A percentile compares a stretch with the other conserved stretches of the same genome.
phyloP scores from a whole-genome alignment of 2,797 vertebrate species.

The Parauchenoglanis ngamensis region DNA sequence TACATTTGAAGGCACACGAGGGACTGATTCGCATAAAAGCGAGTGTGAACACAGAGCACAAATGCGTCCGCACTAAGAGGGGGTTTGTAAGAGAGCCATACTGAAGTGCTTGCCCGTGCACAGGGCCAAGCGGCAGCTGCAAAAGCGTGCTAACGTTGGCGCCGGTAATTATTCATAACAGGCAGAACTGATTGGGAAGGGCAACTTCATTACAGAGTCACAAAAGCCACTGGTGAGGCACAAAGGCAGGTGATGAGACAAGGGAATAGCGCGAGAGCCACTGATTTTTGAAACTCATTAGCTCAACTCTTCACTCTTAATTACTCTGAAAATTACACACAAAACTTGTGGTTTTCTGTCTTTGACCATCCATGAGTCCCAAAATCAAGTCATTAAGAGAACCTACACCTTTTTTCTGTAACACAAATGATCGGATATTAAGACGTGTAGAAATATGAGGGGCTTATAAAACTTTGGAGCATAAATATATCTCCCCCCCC shows the following conservation, averaged over 20 bases:
- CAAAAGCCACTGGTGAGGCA: conserved; percentile 71
- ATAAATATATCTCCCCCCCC: conserved; percentile 21
- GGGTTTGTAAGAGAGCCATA: background rate
- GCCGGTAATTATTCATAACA: conserved; percentile 73
- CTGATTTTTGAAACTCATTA: conserved; percentile 75
- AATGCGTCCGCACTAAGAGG: background rate
- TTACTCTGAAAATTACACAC: conserved; percentile 66
- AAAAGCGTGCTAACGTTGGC: conserved; percentile 59
- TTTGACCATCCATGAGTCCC: background rate
- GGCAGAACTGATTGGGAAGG: conserved; percentile 73
- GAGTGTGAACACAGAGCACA: conserved; percentile 19
- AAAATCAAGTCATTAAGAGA: background rate
- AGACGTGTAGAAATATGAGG: background rate
- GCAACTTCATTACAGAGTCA: conserved; percentile 78
- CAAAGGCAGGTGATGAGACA: conserved; percentile 76
- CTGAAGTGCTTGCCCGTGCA: background rate
- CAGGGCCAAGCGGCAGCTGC: conserved; percentile 26
- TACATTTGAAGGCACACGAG: background rate
- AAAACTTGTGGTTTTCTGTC: conserved; percentile 52
- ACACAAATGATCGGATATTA: background rate
- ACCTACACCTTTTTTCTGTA: conserved; percentile 2
- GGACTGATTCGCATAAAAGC: background rate
- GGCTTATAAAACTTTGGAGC: background rate
- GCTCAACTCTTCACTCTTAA: conserved; percentile 67
- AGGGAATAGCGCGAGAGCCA: conserved; percentile 68